Percentiles rank a stretch among this genome's conserved stretches.
phyloP scores from a whole-genome alignment of 2,888 invertebrate species.

The Cacoxenus indagator region DNA sequence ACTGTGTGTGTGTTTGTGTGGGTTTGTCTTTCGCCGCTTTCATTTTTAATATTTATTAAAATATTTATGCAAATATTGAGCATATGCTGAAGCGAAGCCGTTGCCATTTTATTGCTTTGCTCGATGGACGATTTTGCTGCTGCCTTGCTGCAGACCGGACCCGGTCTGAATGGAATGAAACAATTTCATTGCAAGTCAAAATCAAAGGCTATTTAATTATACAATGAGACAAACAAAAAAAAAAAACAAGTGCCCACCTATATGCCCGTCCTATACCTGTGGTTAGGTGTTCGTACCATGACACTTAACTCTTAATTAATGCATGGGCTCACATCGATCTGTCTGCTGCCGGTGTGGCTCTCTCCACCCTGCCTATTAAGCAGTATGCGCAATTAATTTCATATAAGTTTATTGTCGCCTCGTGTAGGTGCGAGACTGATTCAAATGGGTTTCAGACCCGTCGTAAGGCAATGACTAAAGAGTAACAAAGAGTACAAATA shows the following conservation, averaged over 20 bases:
- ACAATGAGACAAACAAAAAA: not conserved
- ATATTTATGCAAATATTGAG: slow-evolving; percentile 63
- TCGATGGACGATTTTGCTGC: not conserved
- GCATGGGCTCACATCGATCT: slow-evolving; percentile 46
- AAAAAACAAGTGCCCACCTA: slow-evolving; percentile 22
- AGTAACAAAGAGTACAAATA: not conserved
- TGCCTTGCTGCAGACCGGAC: not conserved
- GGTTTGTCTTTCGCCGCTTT: slow-evolving; percentile 37
- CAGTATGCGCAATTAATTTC: slow-evolving; percentile 62
- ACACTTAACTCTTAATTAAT: slow-evolving; percentile 63
- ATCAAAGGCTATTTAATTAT: slow-evolving; percentile 63
- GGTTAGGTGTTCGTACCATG: slow-evolving; percentile 14
- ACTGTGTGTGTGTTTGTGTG: slow-evolving; percentile 3
- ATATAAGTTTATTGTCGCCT: slow-evolving; percentile 63
- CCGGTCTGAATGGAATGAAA: slow-evolving; percentile 47
- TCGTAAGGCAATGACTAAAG: not conserved
- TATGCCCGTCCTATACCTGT: slow-evolving; percentile 1
- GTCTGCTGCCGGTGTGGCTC: slow-evolving; percentile 26
- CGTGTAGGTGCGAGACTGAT: slow-evolving; percentile 22
- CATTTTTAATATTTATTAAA: slow-evolving; percentile 63
- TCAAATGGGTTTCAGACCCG: too few relatives aligned
- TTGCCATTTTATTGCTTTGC: slow-evolving; percentile 19
- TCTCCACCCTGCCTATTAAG: slow-evolving; percentile 15
- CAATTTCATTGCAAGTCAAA: slow-evolving; percentile 38
- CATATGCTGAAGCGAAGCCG: slow-evolving; percentile 45